Evolutionary conservation across 2,888 invertebrate species (phyloP), one percentile per base, ranked within the genome.

Genomic region (Heliconius charithonia): DNA sequence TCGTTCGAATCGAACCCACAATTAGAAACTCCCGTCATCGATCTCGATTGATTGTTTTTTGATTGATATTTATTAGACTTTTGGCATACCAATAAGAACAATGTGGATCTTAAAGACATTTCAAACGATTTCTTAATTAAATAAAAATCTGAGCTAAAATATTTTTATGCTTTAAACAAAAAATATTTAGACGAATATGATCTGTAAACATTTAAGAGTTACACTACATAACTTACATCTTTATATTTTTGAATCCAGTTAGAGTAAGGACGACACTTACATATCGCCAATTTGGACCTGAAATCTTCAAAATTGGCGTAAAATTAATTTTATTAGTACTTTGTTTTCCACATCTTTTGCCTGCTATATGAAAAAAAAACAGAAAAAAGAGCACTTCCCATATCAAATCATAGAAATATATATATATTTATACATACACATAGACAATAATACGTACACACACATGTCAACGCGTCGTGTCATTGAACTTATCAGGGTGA

Each of bases 401-500:
- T 37, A 59, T 72, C 32, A 59, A 72, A 59, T 72, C 32, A 66
- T 22, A 29, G 3, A 67, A 3, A 32, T 4, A 22, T 6, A 66
- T 29, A 32, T 19, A 66, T 51, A 25, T 29, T 22, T 19, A 66
- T 51, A 25, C 1, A 25, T 25, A 62, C 62, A 62, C 13, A 62
- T 13, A 62, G n/a, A 62, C 22, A n/a, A 4, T 37, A 6, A 37
- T n/a, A 66, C 32, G 37, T 22, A 22, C n/a, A 41, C 13, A 69
- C 59, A 32, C 59, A 72, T n/a, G n/a, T 37, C 32, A 72, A 63
- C 22, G 90, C 83, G 79, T 83, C 82, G 86, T 89, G 94, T 94
- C 94, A 90, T 91, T 94, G 94, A 94, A 93, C 94, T 93, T 92
- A 91, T 90, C 91, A 90, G 89, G 87, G 93, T 93, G 89, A 93